phyloP scores from a whole-genome alignment of 2,888 invertebrate genomes.

The Selenia dentaria region DNA sequence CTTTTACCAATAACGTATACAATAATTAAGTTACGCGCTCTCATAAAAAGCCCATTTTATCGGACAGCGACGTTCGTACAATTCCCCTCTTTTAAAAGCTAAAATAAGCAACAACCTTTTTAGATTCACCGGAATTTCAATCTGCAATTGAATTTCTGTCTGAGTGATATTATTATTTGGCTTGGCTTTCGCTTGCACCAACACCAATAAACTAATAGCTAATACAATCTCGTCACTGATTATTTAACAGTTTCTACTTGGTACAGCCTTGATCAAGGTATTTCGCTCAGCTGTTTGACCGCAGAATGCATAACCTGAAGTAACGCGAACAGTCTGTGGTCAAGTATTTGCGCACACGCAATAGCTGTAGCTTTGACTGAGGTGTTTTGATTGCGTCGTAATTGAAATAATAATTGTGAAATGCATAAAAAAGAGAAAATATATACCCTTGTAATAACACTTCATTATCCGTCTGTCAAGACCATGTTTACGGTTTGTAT shows the following conservation, averaged over 20 bases:
- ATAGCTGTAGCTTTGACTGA: slow-evolving; percentile 3
- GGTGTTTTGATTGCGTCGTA: slow-evolving; percentile 19
- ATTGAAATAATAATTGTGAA: slow-evolving; percentile 7
- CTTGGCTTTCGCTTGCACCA: neutral
- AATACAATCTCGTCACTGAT: slow-evolving; percentile 6
- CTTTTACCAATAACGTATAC: too few relatives aligned
- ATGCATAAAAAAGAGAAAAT: too few relatives aligned
- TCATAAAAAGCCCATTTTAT: too few relatives aligned
- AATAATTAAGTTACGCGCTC: too few relatives aligned
- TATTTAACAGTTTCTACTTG: slow-evolving; percentile 10
- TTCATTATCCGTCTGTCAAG: too few relatives aligned
- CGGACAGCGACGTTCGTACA: too few relatives aligned
- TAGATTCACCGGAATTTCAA: slow-evolving; percentile 9
- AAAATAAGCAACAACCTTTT: too few relatives aligned
- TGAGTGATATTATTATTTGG: neutral
- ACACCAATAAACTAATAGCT: slow-evolving; percentile 4
- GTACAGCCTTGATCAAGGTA: slow-evolving; percentile 40
- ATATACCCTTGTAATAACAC: too few relatives aligned
- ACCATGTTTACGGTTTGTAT: too few relatives aligned
- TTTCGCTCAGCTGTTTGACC: slow-evolving; percentile 37
- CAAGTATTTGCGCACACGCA: slow-evolving; percentile 20
- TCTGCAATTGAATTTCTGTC: neutral
- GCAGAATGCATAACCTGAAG: slow-evolving; percentile 13
- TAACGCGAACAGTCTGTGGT: slow-evolving; percentile 17
- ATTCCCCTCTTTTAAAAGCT: too few relatives aligned